Evolutionary conservation across 2,797 vertebrate genomes (phyloP).

Genomic region (Hoplostethus mediterraneus): DNA sequence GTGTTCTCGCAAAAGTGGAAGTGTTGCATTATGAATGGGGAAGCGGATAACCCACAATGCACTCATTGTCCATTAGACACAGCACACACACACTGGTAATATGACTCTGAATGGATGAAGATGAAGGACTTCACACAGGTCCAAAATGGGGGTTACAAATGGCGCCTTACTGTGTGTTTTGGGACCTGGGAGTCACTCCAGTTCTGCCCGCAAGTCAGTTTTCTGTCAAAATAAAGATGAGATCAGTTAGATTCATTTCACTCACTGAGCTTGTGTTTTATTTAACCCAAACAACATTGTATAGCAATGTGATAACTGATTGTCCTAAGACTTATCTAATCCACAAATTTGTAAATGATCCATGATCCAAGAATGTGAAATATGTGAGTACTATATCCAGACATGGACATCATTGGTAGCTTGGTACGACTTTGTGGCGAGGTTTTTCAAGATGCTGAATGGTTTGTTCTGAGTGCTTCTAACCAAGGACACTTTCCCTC

Average conservation of each 20-base stretch:
- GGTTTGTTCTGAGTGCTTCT: not conserved
- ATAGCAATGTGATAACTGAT: not conserved
- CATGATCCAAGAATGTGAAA: not conserved
- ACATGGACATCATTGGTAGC: conserved; percentile 3
- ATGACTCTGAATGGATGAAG: conserved; percentile 24
- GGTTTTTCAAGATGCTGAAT: too few relatives aligned
- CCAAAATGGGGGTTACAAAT: not conserved
- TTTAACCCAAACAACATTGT: not conserved
- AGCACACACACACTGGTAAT: conserved; percentile 34
- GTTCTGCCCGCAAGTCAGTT: conserved; percentile 58
- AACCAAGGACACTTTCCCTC: not conserved
- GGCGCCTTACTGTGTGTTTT: conserved; percentile 77
- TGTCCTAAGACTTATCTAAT: too few relatives aligned
- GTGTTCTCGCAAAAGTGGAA: conserved; percentile 65
- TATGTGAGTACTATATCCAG: not conserved
- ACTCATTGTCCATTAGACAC: conserved; percentile 35
- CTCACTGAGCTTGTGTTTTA: not conserved
- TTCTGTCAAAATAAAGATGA: conserved; percentile 68
- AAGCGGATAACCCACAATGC: conserved; percentile 45
- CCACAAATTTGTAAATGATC: too few relatives aligned
- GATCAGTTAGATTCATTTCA: conserved; percentile 1
- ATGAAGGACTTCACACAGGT: conserved; percentile 9
- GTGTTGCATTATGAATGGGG: conserved; percentile 78
- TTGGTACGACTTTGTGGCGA: too few relatives aligned
- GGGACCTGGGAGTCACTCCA: conserved; percentile 79